phyloP scores from a whole-genome alignment of 2,888 invertebrate genomes.

The Pristionchus maxplancki region DNA sequence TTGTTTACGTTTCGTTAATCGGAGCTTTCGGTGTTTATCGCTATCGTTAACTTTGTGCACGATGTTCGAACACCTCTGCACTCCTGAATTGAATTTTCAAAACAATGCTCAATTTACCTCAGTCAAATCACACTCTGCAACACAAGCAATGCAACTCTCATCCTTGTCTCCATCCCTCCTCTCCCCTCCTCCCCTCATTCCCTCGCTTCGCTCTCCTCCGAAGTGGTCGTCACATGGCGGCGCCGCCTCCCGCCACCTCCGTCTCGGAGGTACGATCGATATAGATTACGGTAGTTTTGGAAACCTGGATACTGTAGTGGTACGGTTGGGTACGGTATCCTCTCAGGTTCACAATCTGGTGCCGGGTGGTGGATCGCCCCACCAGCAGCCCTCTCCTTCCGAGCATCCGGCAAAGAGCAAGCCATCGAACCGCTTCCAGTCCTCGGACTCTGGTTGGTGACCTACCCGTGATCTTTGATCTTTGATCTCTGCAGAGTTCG shows the following conservation, averaged over 20 bases:
- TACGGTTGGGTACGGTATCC: not conserved
- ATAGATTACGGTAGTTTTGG: not conserved
- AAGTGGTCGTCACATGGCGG: not conserved
- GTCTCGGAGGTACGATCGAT: not conserved
- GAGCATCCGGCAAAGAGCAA: not conserved
- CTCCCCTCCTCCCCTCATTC: not conserved
- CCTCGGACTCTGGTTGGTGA: not conserved
- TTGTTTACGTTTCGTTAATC: too few species aligned
- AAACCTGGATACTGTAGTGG: not conserved
- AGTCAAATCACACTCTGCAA: not conserved
- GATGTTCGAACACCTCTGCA: not conserved
- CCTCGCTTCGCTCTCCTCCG: not conserved
- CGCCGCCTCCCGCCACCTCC: not conserved
- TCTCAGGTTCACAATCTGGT: not conserved
- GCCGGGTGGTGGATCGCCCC: not conserved
- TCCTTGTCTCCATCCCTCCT: not conserved
- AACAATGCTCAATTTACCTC: not conserved
- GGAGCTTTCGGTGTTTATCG: too few species aligned
- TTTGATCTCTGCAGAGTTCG: conserved; percentile 2
- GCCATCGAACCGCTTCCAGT: not conserved
- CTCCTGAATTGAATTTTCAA: not conserved
- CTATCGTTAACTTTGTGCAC: too few species aligned
- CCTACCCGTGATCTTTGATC: not conserved
- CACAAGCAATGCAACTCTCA: not conserved
- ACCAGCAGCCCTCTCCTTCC: not conserved